A percentile compares a stretch with the other conserved stretches of the same genome.
Conservation (phyloP, 1,140 invertebrate species). For the Pseudomyrmex pallidus region DNA sequence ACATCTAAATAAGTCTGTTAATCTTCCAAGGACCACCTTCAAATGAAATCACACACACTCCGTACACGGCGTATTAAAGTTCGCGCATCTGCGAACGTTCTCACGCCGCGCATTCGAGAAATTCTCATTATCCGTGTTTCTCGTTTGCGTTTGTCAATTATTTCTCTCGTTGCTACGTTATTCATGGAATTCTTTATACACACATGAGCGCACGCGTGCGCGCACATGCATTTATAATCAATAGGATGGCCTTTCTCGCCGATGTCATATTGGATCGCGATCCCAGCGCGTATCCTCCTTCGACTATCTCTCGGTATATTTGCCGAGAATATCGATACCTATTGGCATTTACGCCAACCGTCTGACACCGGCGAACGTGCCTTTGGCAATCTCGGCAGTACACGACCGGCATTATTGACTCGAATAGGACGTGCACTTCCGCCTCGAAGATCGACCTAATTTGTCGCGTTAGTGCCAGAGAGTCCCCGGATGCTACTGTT, state of each 20-base stretch:
- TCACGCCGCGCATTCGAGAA: conserved; percentile 30
- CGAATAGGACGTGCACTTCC: conserved; percentile 62
- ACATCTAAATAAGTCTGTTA: conserved; percentile 49
- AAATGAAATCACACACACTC: conserved; percentile 27
- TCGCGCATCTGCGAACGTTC: conserved; percentile 47
- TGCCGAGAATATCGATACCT: conserved; percentile 70
- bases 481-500: conserved; percentile 45
- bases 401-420: conserved; percentile 64
- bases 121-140: background rate
- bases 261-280: conserved; percentile 55
- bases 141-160: too few relatives aligned
- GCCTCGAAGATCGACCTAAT: conserved; percentile 66
- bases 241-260: conserved; percentile 34
- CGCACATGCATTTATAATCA: conserved; percentile 24
- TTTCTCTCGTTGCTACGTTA: background rate
- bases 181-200: background rate
- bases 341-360: conserved; percentile 72
- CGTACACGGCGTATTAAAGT: background rate
- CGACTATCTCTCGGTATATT: conserved; percentile 58
- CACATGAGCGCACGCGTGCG: background rate
- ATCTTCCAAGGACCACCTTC: conserved; percentile 29
- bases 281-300: conserved; percentile 63
- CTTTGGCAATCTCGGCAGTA: conserved; percentile 70
- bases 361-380: conserved; percentile 65
- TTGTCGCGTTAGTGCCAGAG: conserved; percentile 58